phyloP scores from a whole-genome alignment of 2,888 invertebrate species.

The Drosophila paramelanica region DNA sequence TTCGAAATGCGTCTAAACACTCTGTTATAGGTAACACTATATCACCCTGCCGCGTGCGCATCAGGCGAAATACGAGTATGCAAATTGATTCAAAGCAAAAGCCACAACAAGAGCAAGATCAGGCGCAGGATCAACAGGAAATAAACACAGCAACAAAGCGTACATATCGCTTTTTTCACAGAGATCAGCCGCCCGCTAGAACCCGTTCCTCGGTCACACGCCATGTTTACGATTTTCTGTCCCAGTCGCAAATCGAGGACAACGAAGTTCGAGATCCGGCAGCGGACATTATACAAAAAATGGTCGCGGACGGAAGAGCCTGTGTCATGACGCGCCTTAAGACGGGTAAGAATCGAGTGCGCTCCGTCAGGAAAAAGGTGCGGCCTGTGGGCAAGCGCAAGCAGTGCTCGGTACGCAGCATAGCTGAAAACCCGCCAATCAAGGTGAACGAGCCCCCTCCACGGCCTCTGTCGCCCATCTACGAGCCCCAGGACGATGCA shows the following conservation, averaged over 20 bases:
- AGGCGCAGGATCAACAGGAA: not conserved
- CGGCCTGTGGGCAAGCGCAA: conserved; percentile 59
- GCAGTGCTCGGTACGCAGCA: conserved; percentile 41
- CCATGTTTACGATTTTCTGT: conserved; percentile 81
- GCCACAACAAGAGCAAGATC: not conserved
- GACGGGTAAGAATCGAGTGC: conserved; percentile 56
- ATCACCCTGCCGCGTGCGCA: conserved; percentile 3
- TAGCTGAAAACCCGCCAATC: not conserved
- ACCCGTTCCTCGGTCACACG: conserved; percentile 53
- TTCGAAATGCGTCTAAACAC: not conserved
- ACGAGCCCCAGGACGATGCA: conserved; percentile 27
- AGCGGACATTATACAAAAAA: conserved; percentile 79
- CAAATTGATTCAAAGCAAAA: not conserved
- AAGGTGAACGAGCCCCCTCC: not conserved
- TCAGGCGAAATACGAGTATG: not conserved
- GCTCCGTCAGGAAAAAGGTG: conserved; percentile 36
- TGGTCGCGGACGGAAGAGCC: conserved; percentile 86
- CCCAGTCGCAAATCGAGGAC: conserved; percentile 78
- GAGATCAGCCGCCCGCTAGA: conserved; percentile 42
- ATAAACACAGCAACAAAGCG: not conserved
- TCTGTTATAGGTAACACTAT: not conserved
- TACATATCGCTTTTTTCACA: conserved; percentile 54
- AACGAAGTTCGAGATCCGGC: conserved; percentile 71
- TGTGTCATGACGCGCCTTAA: conserved; percentile 86
- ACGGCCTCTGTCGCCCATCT: conserved; percentile 51